These are phyloP conservation scores for Zaprionus ghesquierei DNA, from an alignment of 1,140 invertebrate genomes.

Conservation along the genomic window DNA sequence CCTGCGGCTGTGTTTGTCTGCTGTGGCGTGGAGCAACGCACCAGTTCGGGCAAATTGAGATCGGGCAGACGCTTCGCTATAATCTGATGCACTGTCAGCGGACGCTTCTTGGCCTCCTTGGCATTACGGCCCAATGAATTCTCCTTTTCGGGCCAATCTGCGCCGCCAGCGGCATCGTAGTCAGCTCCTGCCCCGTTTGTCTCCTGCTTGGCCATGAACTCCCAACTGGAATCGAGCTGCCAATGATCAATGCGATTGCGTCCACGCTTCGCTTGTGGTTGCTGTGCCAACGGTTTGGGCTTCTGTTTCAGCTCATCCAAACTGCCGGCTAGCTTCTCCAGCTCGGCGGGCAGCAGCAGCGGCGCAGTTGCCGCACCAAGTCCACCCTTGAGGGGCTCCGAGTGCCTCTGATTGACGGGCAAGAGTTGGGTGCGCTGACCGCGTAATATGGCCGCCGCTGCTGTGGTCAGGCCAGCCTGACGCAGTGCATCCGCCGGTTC, in stretches of 20 bases:
- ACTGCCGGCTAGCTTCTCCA: conserved; percentile 77
- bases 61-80: conserved; percentile 87
- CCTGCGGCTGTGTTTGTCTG: conserved; percentile 16
- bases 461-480: conserved; percentile 82
- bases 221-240: conserved; percentile 94
- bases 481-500: conserved; percentile 94
- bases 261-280: conserved; percentile 59
- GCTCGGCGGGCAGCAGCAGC: conserved; percentile 61
- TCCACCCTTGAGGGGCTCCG: conserved; percentile 84
- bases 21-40: conserved; percentile 66
- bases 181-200: conserved; percentile 35
- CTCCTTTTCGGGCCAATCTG: conserved; percentile 76
- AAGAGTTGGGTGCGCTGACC: conserved; percentile 67
- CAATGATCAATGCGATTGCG: conserved; percentile 86
- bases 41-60: conserved; percentile 77
- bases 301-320: conserved; percentile 81
- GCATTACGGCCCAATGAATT: conserved; percentile 62
- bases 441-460: conserved; percentile 80
- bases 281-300: conserved; percentile 48
- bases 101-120: conserved; percentile 82
- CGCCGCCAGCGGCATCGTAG: conserved; percentile 49
- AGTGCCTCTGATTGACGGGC: conserved; percentile 84
- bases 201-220: conserved; percentile 89
- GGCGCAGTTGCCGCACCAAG: conserved; percentile 21
- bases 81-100: conserved; percentile 88